Evolutionary conservation across 2,113 vertebrate genomes (phyloP).

Genomic region (Pollachius pollachius): DNA sequence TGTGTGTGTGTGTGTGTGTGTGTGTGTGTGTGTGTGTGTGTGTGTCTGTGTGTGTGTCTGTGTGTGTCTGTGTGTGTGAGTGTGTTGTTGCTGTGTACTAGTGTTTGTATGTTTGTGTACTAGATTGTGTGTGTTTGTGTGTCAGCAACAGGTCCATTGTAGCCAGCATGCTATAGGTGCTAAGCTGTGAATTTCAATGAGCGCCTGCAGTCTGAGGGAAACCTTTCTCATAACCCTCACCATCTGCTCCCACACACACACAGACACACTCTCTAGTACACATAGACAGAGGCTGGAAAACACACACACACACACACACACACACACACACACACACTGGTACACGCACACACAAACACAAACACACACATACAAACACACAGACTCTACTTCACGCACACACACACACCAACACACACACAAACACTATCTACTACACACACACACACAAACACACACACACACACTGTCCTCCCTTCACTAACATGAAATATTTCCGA

Average conservation of each 20-base stretch:
- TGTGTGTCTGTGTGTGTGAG: too few species aligned
- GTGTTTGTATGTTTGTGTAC: too few species aligned
- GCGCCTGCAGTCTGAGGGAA: constrained; percentile 65
- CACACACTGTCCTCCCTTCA: constrained; percentile 25
- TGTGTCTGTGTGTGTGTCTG: too few species aligned
- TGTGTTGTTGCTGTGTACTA: too few species aligned
- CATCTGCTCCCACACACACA: constrained; percentile 42
- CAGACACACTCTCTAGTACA: constrained; percentile 8
- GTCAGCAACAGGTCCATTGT: constrained; percentile 45
- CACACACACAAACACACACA: constrained; percentile 14
- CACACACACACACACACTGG: too few species aligned
- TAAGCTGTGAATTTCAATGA: constrained; percentile 85
- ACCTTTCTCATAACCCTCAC: constrained; percentile 63
- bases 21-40: constrained; percentile 10
- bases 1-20: constrained; percentile 47
- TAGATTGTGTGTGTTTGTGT: constrained; percentile 4
- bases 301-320: too few species aligned
- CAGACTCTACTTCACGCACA: not conserved
- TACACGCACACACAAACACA: constrained; percentile 22
- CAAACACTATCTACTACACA: constrained; percentile 14
- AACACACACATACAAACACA: constrained; percentile 11
- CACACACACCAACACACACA: not conserved
- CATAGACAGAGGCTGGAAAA: too few species aligned
- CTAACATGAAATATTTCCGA: constrained; percentile 49
- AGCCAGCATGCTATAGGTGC: constrained; percentile 71